Conservation (phyloP, 2,113 vertebrate species). For the Charadrius vociferus region DNA sequence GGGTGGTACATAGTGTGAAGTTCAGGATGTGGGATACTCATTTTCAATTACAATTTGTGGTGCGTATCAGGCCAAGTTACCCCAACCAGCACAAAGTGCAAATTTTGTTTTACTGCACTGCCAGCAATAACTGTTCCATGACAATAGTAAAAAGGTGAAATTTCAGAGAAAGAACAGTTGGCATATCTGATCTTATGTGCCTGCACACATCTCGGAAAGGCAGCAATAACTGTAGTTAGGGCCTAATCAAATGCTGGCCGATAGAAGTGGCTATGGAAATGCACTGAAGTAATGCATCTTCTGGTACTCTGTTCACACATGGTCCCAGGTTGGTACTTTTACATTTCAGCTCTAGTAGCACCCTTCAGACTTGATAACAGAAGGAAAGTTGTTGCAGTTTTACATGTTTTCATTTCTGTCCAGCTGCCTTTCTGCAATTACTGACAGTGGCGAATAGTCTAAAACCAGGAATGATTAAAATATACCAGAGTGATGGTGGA, state of each 20-base stretch:
- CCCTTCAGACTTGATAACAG: not conserved
- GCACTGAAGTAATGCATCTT: not conserved
- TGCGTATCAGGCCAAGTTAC: not conserved
- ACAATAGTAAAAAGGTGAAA: not conserved
- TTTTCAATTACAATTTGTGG: not conserved
- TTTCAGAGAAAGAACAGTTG: not conserved
- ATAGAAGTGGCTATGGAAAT: not conserved
- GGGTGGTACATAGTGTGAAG: not conserved
- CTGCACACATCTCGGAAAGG: not conserved
- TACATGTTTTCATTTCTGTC: not conserved
- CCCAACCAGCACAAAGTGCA: not conserved
- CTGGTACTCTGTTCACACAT: not conserved
- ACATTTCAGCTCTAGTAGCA: not conserved
- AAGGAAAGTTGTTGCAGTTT: not conserved
- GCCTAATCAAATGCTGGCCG: fast-evolving
- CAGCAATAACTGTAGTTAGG: not conserved
- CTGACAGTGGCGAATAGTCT: not conserved
- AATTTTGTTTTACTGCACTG: not conserved
- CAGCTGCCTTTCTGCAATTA: slow-evolving; percentile 17
- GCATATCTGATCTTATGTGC: not conserved
- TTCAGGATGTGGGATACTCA: not conserved
- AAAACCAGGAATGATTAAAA: not conserved
- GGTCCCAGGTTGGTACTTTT: not conserved
- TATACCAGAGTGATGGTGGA: not conserved
- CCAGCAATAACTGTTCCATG: not conserved